phyloP scores from a whole-genome alignment of 1,140 invertebrate genomes.

The Drosophila miranda region DNA sequence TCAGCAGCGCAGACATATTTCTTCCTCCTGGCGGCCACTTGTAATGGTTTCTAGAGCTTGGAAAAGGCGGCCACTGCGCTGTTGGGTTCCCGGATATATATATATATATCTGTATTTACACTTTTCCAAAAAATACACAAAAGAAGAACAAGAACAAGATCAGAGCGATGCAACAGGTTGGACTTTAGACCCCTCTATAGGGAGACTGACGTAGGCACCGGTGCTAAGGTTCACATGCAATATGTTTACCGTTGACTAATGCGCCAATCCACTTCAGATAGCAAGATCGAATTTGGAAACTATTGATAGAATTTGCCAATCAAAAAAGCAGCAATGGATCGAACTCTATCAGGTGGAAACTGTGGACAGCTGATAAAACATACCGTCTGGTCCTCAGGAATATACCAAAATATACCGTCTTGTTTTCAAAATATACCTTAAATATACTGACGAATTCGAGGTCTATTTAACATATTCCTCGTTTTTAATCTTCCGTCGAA shows the following conservation, averaged over 20 bases:
- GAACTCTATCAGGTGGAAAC: not conserved
- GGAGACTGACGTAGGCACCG: conserved; percentile 5
- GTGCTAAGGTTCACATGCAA: conserved; percentile 14
- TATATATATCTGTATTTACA: conserved; percentile 24
- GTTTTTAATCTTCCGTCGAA: too few species aligned
- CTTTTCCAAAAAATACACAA: conserved; percentile 38
- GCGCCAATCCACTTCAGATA: not conserved
- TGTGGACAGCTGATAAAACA: too few species aligned
- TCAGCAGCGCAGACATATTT: conserved; percentile 70
- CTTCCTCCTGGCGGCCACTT: not conserved
- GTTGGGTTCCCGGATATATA: conserved; percentile 17
- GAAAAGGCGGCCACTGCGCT: conserved; percentile 7
- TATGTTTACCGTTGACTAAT: conserved; percentile 13
- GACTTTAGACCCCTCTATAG: conserved; percentile 61
- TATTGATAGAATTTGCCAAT: not conserved
- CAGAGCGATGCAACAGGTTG: conserved; percentile 70
- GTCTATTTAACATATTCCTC: too few species aligned
- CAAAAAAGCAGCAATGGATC: conserved; percentile 10
- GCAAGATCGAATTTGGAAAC: not conserved
- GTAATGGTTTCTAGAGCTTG: conserved; percentile 4
- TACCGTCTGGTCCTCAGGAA: too few species aligned
- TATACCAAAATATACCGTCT: too few species aligned
- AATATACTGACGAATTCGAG: too few species aligned
- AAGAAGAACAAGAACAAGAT: conserved; percentile 38
- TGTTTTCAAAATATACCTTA: too few species aligned